Percentiles rank a stretch among this genome's conserved stretches.
Evolutionary conservation across 23 tunicate species (phyloP).

Genomic region (Corella eumyota): DNA sequence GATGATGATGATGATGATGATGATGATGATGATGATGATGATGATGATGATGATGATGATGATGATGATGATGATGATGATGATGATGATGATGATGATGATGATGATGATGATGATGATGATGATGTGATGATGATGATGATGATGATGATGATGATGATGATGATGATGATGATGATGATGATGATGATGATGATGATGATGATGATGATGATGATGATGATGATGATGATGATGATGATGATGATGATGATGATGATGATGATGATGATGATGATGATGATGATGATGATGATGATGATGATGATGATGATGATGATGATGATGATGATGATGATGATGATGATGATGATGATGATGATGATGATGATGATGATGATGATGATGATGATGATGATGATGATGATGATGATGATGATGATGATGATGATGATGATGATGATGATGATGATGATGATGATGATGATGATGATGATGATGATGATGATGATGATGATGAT

Average conservation of each 20-base stretch:
- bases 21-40: neutral
- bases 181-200: conserved; percentile 4
- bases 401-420: conserved; percentile 6
- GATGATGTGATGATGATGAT: too few relatives aligned
- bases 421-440: neutral
- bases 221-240: conserved; percentile 3
- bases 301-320: conserved; percentile 4
- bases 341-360: conserved; percentile 4
- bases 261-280: conserved; percentile 1
- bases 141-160: conserved; percentile 2
- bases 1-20: neutral
- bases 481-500: conserved; percentile 3
- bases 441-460: conserved; percentile 3
- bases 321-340: conserved; percentile 4
- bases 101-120: neutral
- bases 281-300: conserved; percentile 1
- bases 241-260: conserved; percentile 2
- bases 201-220: conserved; percentile 1
- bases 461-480: conserved; percentile 5
- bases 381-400: neutral
- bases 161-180: conserved; percentile 2
- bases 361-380: conserved; percentile 2
- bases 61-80: neutral
- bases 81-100: neutral
- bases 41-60: neutral